Base-by-base conservation (phyloP, 2,797 vertebrate genomes). In the Dendrocincla tyrannina region DNA sequence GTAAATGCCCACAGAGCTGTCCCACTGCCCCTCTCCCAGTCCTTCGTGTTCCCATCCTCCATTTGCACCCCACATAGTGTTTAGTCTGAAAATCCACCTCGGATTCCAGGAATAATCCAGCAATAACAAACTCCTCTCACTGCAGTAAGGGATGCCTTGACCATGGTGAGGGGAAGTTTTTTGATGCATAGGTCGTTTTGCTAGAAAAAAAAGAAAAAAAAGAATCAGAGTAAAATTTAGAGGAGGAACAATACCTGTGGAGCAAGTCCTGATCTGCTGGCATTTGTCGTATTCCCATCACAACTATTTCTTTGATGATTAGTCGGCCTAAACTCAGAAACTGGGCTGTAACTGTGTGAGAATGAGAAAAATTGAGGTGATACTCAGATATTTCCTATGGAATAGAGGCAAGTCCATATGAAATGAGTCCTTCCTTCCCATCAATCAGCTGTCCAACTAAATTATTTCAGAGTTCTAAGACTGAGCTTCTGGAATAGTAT, bases 11-110 rank as follows among this genome's bases (percentile, higher is more conserved):
- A 7, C 5, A 37, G 33, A 59, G 12, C 12, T 41, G 19, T 46
- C 42, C n/a, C 59, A 7, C 8, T 77, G 27, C 27, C 16, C 28
- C 33, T 55, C 42, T 94, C 33, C 42, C 35, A 2, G 17, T 1
- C 35, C 60, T 62, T 41, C 5, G 0, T 8, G 1, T 17, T 44
- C 22, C 56, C 63, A 24, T 23, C 0, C 0, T 11, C 42, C 32
- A 2, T 52, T 39, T n/a, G 28, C 84, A 66, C 28, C 47, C 69
- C 47, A 20, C 37, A 2, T 0, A 14, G 37, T 60, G 37, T 46
- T 94, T 8, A n/a, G 20, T 30, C 52, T 81, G 78, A 14, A 92
- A 94, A 55, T 42, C 82, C 76, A 33, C 46, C 0, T 2, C 22
- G 20, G n/a, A 47, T 67, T 58, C 55, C 70, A 37, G 73, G 41